A percentile compares a stretch with the other conserved stretches of the same genome.
Conservation (phyloP, 2,888 invertebrate species). For the Caenorhabditis becei region DNA sequence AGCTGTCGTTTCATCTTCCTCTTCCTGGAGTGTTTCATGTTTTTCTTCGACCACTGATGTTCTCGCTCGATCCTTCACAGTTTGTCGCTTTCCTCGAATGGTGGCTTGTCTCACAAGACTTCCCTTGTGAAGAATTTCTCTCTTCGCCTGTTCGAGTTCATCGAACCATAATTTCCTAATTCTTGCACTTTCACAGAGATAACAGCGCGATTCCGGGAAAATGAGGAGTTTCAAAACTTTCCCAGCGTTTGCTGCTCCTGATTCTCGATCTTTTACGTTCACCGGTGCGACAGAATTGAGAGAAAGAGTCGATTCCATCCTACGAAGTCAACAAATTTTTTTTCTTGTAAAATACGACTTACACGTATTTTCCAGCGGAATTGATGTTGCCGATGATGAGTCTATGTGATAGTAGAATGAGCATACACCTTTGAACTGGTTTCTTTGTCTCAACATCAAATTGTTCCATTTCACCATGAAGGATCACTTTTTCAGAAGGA, state of each 20-base stretch:
- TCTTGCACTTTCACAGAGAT: conserved; percentile 76
- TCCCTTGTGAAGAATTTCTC: conserved; percentile 71
- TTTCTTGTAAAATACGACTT: conserved; percentile 20
- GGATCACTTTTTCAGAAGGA: conserved; percentile 75
- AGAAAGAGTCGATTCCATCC: conserved; percentile 75
- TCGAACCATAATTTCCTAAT: conserved; percentile 79
- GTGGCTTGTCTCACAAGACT: conserved; percentile 78
- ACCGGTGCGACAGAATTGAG: conserved; percentile 79
- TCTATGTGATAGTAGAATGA: conserved; percentile 76
- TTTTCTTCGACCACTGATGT: conserved; percentile 15
- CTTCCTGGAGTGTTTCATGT: conserved; percentile 24
- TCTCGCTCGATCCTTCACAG: conserved; percentile 56
- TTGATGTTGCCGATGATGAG: conserved; percentile 75
- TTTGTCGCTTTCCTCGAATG: conserved; percentile 73
- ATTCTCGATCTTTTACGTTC: conserved; percentile 76
- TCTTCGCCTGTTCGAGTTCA: conserved; percentile 75
- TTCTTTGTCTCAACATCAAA: conserved; percentile 78
- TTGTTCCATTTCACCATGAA: conserved; percentile 77
- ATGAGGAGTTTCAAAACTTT: conserved; percentile 78
- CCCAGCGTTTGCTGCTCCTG: conserved; percentile 69
- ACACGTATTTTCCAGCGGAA: conserved; percentile 66
- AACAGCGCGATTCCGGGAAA: conserved; percentile 77
- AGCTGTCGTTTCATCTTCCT: conserved; percentile 24
- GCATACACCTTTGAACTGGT: conserved; percentile 64
- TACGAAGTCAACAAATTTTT: conserved; percentile 42